Conservation (phyloP, 2,797 vertebrate species). For the Pseudochromis fuscus region DNA sequence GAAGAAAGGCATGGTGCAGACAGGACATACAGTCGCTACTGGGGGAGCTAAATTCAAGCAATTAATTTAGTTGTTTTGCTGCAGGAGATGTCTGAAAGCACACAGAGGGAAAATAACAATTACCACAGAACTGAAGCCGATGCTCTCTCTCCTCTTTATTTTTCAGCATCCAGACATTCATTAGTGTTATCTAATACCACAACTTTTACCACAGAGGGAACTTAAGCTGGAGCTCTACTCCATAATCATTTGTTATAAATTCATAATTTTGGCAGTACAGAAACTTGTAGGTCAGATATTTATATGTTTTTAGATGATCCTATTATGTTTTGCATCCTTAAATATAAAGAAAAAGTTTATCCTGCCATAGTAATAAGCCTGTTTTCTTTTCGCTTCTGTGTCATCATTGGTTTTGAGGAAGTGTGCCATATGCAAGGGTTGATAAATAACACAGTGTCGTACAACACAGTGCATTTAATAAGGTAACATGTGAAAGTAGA, state of each 20-base stretch:
- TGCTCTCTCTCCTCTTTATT: conserved; percentile 25
- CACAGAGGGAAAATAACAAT: conserved; percentile 33
- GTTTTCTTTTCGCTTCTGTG: not conserved
- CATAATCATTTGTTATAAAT: conserved; percentile 19
- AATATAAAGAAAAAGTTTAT: not conserved
- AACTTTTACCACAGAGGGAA: conserved; percentile 17
- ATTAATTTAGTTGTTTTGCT: conserved; percentile 54
- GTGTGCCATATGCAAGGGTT: not conserved
- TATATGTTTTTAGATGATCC: not conserved
- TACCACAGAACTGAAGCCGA: conserved; percentile 11
- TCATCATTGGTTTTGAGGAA: not conserved
- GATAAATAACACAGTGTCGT: not conserved
- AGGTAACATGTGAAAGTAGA: not conserved
- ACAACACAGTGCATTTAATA: not conserved
- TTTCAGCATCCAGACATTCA: conserved; percentile 26
- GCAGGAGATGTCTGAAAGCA: conserved; percentile 23
- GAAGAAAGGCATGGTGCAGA: conserved; percentile 27
- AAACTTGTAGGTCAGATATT: conserved; percentile 21
- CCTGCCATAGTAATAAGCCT: not conserved
- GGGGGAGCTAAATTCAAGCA: conserved; percentile 33
- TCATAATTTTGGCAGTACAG: conserved; percentile 8
- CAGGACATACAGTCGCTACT: conserved; percentile 39
- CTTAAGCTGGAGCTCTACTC: no score
- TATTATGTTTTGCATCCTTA: not conserved
- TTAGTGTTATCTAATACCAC: conserved; percentile 37